phyloP scores from a whole-genome alignment of 2,888 invertebrate genomes.

The Drosophila cyrtoloma region DNA sequence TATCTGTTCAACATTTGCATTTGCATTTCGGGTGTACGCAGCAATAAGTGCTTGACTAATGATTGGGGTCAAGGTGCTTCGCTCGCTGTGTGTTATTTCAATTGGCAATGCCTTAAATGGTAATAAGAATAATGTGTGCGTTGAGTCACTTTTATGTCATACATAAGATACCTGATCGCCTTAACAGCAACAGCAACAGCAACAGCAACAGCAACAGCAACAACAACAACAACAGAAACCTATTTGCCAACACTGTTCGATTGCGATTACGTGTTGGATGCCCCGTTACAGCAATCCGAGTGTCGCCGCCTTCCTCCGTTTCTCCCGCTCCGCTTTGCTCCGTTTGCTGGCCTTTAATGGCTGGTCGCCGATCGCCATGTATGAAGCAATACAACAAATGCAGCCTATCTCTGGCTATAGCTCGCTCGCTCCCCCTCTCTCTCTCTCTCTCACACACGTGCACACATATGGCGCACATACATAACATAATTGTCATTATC shows the following conservation, averaged over 20 bases:
- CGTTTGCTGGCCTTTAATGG: conserved; percentile 47
- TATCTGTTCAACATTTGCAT: conserved; percentile 7
- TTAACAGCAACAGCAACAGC: conserved; percentile 8
- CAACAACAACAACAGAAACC: background rate
- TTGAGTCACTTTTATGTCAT: conserved; percentile 38
- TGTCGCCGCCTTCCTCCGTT: conserved; percentile 36
- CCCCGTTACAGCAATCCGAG: conserved; percentile 54
- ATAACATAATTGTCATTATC: conserved; percentile 76
- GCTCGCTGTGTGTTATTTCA: conserved; percentile 18
- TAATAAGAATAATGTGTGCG: conserved; percentile 38
- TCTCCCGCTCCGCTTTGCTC: background rate
- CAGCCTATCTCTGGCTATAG: conserved; percentile 2
- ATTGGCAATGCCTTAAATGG: conserved; percentile 43
- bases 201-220: background rate
- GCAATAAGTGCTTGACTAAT: background rate
- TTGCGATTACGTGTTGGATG: conserved; percentile 38
- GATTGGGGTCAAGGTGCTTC: conserved; percentile 47
- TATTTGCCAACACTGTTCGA: conserved; percentile 10
- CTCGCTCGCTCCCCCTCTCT: background rate
- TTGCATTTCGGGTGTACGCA: conserved; percentile 28
- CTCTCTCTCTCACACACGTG: background rate
- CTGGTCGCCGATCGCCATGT: conserved; percentile 22
- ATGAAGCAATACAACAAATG: conserved; percentile 13
- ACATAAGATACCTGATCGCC: conserved; percentile 29
- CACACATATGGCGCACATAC: background rate